Conservation (phyloP, 2,113 vertebrate genomes). For the Montifringilla adamsi region DNA sequence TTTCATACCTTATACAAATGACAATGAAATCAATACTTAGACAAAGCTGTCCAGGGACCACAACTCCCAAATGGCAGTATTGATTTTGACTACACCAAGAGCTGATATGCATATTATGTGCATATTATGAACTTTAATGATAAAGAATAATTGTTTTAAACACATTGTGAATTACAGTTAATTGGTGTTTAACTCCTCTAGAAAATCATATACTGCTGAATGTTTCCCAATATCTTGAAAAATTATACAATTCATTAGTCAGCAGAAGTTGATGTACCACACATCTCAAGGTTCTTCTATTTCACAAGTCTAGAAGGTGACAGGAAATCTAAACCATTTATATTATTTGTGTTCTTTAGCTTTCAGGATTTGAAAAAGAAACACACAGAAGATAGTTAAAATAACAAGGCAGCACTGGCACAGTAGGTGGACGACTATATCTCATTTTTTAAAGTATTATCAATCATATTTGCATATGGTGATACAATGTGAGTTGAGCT, state of each 20-base stretch:
- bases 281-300: background rate
- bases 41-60: constrained; percentile 81
- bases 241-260: constrained; percentile 40
- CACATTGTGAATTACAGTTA: constrained; percentile 53
- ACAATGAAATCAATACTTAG: constrained; percentile 88
- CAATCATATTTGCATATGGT: background rate
- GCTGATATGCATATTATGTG: constrained; percentile 81
- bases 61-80: constrained; percentile 79
- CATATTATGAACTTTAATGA: constrained; percentile 77
- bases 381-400: background rate
- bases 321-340: background rate
- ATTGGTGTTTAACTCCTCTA: constrained; percentile 40
- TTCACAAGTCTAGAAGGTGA: background rate
- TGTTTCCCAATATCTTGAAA: constrained; percentile 56
- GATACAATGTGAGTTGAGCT: background rate
- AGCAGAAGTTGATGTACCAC: background rate
- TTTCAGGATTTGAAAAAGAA: background rate
- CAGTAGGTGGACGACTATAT: background rate
- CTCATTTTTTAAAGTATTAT: background rate
- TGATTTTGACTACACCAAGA: constrained; percentile 79
- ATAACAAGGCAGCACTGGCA: background rate
- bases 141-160: constrained; percentile 75
- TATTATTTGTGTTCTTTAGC: background rate
- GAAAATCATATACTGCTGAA: constrained; percentile 35
- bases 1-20: constrained; percentile 88